Percentiles rank a stretch among this genome's conserved stretches.
These are phyloP conservation scores for Lophius americanus DNA, from an alignment of 2,797 vertebrate genomes.

Conservation along the genomic window DNA sequence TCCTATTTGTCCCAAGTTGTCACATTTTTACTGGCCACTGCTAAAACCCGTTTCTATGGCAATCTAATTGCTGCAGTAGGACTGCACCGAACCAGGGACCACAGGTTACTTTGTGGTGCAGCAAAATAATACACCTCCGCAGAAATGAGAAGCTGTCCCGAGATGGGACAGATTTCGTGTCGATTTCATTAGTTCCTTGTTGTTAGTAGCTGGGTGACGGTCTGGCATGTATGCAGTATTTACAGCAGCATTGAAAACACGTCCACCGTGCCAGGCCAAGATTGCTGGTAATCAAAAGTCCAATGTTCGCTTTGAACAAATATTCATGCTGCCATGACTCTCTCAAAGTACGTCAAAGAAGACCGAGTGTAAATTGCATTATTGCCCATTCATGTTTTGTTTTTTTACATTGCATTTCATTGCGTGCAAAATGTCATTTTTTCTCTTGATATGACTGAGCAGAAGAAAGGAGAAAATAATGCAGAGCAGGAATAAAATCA, in stretches of 20 bases:
- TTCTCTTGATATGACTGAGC: conserved; percentile 35
- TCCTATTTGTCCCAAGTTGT: conserved; percentile 29
- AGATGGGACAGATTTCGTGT: no score
- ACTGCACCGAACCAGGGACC: conserved; percentile 42
- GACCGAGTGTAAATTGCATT: conserved; percentile 10
- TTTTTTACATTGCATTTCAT: conserved; percentile 58
- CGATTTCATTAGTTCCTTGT: conserved; percentile 36
- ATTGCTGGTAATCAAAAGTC: conserved; percentile 56
- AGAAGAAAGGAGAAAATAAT: conserved; percentile 29
- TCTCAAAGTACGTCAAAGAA: conserved; percentile 39
- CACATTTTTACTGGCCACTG: conserved; percentile 61
- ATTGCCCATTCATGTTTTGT: background rate
- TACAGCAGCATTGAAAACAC: conserved; percentile 51
- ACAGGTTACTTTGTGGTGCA: conserved; percentile 50
- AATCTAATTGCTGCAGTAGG: conserved; percentile 36
- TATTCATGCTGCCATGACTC: conserved; percentile 41
- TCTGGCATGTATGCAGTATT: conserved; percentile 49
- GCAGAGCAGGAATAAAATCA: conserved; percentile 74
- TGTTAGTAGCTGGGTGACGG: conserved; percentile 45
- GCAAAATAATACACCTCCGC: conserved; percentile 69
- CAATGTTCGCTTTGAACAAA: conserved; percentile 48
- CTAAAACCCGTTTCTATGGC: conserved; percentile 42
- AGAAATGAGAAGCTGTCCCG: conserved; percentile 36
- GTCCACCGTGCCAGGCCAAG: conserved; percentile 32
- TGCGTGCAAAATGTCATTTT: conserved; percentile 48